Percentiles rank a stretch among this genome's conserved stretches.
These are phyloP conservation scores for Chlorocebus sabaeus DNA, from an alignment of 2,113 vertebrate species.

Conservation along the genomic window DNA sequence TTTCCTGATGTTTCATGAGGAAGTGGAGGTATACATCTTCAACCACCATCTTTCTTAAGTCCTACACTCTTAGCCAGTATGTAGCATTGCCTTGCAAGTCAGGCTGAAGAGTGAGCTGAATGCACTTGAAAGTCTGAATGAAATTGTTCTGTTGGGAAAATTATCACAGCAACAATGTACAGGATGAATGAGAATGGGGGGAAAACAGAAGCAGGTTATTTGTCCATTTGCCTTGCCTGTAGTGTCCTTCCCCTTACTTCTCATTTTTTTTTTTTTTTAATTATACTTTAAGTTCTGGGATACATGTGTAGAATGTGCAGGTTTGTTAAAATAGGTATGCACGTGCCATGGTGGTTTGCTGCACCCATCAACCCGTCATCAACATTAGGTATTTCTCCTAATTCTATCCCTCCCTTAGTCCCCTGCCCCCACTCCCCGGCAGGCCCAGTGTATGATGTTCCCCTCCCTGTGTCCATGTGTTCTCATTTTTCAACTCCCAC, in stretches of 20 bases:
- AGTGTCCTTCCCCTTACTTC: not conserved
- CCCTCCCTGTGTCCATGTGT: too few species aligned
- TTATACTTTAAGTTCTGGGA: too few species aligned
- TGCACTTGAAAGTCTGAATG: not conserved
- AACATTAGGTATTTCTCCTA: too few species aligned
- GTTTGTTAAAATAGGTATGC: too few species aligned
- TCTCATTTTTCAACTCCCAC: too few species aligned
- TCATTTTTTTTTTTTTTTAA: not conserved
- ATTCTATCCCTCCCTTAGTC: too few species aligned
- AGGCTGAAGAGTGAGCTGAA: not conserved
- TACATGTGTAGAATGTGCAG: too few species aligned
- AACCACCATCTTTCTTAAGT: not conserved
- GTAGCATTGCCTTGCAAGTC: not conserved
- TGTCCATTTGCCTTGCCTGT: not conserved
- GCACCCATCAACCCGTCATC: too few species aligned
- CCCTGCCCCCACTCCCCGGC: too few species aligned
- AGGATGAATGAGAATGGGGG: not conserved
- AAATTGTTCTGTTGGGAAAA: not conserved
- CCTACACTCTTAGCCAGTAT: not conserved
- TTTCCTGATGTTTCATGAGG: not conserved
- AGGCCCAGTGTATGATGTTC: too few species aligned
- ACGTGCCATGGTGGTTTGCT: too few species aligned
- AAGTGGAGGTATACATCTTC: not conserved
- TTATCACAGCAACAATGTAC: not conserved
- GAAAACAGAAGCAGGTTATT: not conserved